phyloP scores from a whole-genome alignment of 2,113 vertebrate species.

The Donacobius atricapilla region DNA sequence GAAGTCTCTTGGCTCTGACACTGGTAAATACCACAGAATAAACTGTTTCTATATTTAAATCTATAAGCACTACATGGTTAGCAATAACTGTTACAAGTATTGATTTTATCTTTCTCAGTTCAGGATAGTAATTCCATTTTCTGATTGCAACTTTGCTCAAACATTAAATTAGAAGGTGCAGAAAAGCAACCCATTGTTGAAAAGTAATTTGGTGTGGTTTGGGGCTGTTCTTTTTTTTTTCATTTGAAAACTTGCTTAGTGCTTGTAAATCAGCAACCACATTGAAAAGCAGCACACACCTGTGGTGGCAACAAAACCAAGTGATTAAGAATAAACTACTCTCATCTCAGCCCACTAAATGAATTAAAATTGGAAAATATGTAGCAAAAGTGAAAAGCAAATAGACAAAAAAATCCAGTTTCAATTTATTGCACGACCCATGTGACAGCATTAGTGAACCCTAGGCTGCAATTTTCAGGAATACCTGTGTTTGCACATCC shows the following conservation, averaged over 20 bases:
- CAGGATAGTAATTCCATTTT: conserved; percentile 54
- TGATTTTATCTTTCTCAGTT: conserved; percentile 60
- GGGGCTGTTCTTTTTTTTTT: not conserved
- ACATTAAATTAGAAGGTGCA: conserved; percentile 55
- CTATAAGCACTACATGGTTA: conserved; percentile 52
- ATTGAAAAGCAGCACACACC: not conserved
- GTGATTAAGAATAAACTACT: not conserved
- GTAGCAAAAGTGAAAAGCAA: not conserved
- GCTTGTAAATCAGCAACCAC: not conserved
- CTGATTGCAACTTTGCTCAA: conserved; percentile 53
- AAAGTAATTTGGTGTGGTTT: not conserved
- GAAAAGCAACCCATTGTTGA: not conserved
- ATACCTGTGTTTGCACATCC: not conserved
- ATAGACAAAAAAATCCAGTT: not conserved
- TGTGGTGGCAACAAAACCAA: not conserved
- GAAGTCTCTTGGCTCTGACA: conserved; percentile 48
- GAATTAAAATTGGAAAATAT: not conserved
- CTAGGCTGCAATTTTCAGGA: not conserved
- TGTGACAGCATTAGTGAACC: not conserved
- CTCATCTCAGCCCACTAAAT: not conserved
- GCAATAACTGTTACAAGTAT: conserved; percentile 66
- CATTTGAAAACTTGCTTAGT: not conserved
- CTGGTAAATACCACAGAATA: conserved; percentile 58
- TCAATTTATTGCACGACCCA: not conserved
- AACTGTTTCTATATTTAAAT: conserved; percentile 67